Base-by-base conservation (phyloP, 2,797 vertebrate genomes). In the Tadarida brasiliensis region DNA sequence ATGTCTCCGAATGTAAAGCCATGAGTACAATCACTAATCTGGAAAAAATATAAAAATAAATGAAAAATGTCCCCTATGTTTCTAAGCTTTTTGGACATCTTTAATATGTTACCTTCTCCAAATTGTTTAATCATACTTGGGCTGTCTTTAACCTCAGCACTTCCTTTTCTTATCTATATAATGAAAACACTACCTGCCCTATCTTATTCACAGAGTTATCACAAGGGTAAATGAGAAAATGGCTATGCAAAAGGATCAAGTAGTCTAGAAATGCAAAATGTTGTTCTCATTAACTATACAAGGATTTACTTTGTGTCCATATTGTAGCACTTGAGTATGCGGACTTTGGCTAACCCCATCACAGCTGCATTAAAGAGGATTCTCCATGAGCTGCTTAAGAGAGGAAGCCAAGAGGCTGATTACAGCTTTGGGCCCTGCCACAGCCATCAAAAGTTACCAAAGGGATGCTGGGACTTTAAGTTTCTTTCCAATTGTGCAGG, bases 271-370 rank as follows among this genome's bases (percentile, higher is more conserved):
- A 94, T 92, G 44, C 56, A 96, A 94, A 96, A 97, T 90, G 82
- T 84, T 97, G 93, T 97, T 97, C 92, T 96, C 83, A 82, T 97
- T 96, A 97, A 96, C 73, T 88, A 95, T 63, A 87, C 54, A 63
- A 91, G 67, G 92, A 96, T 96, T 97, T 87, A 93, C 61, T 97
- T 82, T 56, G 30, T 96, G 90, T 96, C 85, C 96, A 95, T 94
- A 96, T 95, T 97, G 85, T 77, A 96, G 59, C 92, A 94, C 78
- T 96, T 54, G 73, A 94, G 86, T 92, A 89, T 92, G 73, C 12
- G 85, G 90, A 97, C 97, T 97, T 97, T 97, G 97, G 97, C 97
- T 97, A 97, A 97, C 97, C 97, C 56, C 90, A 47, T 73, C 71
- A 68, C 97, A 97, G 97, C 97, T 97, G 97, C 97, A 96, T 96